Base-by-base conservation (phyloP, 2,888 invertebrate species). In the Prosapia bicincta region DNA sequence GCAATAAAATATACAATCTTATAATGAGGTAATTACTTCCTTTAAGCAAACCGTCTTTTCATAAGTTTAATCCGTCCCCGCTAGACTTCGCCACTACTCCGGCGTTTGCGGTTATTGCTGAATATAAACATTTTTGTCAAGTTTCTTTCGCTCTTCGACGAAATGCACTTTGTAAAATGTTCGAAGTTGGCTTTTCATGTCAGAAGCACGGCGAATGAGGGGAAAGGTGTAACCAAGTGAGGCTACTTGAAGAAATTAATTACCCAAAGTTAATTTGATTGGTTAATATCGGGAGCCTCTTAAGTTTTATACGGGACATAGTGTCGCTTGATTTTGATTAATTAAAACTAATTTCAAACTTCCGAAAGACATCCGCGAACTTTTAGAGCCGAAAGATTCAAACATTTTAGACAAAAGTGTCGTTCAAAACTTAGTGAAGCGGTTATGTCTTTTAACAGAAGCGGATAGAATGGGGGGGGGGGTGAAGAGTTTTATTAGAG, bases 231-330 rank as follows among this genome's bases (percentile, higher is more conserved):
- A 65, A 28, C 6, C 25, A 30, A 66, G 43, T 66, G 68, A 67
- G 75, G 71, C 23, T 54, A 75, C 23, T 71, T 71, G 28, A 28
- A 66, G 74, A 30, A 38, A 38, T 38, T 38, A 38, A 38, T 38
- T 38, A 38, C 38, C 38, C 38, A 3, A 38, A 38, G 38, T 38
- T 38, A 2, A 38, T 38, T 38, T 38, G 38, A 38, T 38, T 38
- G 38, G 38, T 6, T 38, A 28, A 38, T 38, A 38, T 38, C 38
- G 15, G 7, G 15, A 15, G 38, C n/a, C n/a, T n/a, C n/a, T 13
- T 13, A 38, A 15, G 38, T 38, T 38, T 13, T n/a, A n/a, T n/a
- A n/a, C n/a, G n/a, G 38, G 38, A 13, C 2, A 38, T 38, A 38
- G 10, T 38, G 38, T 38, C 38, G 10, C 10, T 3, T 38, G 38